These are phyloP conservation scores for Dorcus hopei DNA, from an alignment of 2,888 invertebrate species.

Conservation along the genomic window DNA sequence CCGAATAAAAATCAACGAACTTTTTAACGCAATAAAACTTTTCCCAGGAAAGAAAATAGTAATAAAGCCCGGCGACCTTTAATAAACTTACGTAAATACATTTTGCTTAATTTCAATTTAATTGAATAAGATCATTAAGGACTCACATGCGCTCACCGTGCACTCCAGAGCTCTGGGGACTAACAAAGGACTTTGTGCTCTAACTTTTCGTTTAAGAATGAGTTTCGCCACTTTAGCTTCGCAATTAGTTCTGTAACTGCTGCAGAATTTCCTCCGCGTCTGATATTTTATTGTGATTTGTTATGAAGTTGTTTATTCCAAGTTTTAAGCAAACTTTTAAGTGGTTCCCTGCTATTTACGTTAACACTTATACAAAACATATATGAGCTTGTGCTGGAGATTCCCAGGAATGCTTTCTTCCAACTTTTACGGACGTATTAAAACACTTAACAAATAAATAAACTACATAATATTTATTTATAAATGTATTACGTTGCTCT, in stretches of 20 bases:
- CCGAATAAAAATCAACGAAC: no score
- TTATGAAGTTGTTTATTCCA: not conserved
- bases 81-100: constrained; percentile 33
- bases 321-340: not conserved
- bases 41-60: no score
- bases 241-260: constrained; percentile 15
- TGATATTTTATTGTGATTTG: not conserved
- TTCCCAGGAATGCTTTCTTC: no score
- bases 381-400: not conserved
- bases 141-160: constrained; percentile 12
- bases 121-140: constrained; percentile 36
- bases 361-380: not conserved
- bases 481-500: no score
- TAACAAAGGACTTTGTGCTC: constrained; percentile 5
- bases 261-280: not conserved
- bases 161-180: not conserved
- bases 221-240: constrained; percentile 5
- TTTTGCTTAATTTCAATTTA: constrained; percentile 36
- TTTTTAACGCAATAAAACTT: no score
- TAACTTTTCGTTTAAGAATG: constrained; percentile 7
- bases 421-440: no score
- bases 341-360: not conserved
- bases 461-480: no score
- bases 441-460: no score
- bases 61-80: constrained; percentile 18